Conservation (phyloP, 2,113 vertebrate species). For the western clawed frog (Xenopus tropicalis) region UCB_Xtro_10.0 CM004443.2:184055001-184055500, state of each 20-base stretch:
- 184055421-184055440: no score
- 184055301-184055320: no score
- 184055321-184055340: no score
- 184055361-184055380: no score
- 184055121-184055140: background rate
- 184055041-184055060: conserved; percentile 55
- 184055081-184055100: conserved; percentile 52
- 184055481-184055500: no score
- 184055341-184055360: no score
- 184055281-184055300: no score
- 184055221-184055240: conserved; percentile 13
- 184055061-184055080: conserved; percentile 55
- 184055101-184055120: conserved; percentile 17
- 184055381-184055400: no score
- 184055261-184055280: no score
- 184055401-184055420: no score
- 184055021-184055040: conserved; percentile 56
- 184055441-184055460: no score
- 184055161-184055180: background rate
- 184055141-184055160: background rate
- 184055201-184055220: conserved; percentile 69
- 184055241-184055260: conserved; percentile 50
- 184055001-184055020: conserved; percentile 42
- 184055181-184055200: conserved; percentile 51
- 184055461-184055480: no score